A percentile compares a stretch with the other conserved stretches of the same genome.
These are phyloP conservation scores for Chiloscyllium punctatum DNA, from an alignment of 2,797 vertebrate genomes.

Conservation along the genomic window DNA sequence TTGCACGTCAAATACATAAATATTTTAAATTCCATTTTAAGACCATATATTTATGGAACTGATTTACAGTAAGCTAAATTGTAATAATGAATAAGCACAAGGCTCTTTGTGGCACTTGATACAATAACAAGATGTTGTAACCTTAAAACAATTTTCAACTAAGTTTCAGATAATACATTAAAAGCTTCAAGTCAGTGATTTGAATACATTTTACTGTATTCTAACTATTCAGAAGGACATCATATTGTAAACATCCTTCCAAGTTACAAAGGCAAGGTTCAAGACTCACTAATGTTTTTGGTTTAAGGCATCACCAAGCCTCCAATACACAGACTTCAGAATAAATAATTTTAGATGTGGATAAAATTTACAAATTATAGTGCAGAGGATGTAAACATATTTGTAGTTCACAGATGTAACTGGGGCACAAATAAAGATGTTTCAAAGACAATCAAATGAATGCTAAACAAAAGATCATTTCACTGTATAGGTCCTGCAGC, in stretches of 20 bases:
- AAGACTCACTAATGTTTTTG: not conserved
- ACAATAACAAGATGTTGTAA: not conserved
- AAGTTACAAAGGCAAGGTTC: not conserved
- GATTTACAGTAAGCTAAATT: slow-evolving; percentile 5
- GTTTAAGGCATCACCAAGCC: not conserved
- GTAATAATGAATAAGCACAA: not conserved
- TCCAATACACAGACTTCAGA: not conserved
- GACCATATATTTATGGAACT: not conserved
- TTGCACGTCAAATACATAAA: not conserved
- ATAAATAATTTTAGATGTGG: not conserved
- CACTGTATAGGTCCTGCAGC: not conserved
- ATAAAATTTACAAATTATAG: not conserved
- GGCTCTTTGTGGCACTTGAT: not conserved
- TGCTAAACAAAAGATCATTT: not conserved
- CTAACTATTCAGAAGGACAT: slow-evolving; percentile 39
- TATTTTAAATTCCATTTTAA: not conserved
- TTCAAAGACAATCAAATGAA: not conserved
- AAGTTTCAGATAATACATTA: not conserved
- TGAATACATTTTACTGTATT: slow-evolving; percentile 29
- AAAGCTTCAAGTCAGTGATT: slow-evolving; percentile 30
- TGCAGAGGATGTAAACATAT: not conserved
- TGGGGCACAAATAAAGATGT: not conserved
- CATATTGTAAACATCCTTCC: not conserved
- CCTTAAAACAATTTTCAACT: not conserved
- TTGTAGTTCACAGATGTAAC: not conserved